phyloP scores from a whole-genome alignment of 2,797 vertebrate species.

The Clamator glandarius region DNA sequence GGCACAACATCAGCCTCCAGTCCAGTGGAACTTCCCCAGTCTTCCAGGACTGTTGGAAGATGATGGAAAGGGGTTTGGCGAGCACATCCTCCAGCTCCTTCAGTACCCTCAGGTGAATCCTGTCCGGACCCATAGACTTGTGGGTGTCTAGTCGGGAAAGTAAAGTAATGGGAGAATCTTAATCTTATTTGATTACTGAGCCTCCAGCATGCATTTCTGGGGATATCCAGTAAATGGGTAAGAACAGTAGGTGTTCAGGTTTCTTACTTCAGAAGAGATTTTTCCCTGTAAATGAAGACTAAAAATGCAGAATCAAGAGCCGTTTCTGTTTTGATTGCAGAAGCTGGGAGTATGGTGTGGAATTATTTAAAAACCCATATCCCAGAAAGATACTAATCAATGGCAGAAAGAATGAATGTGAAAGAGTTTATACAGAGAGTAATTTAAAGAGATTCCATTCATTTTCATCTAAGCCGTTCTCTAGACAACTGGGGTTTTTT shows the following conservation, averaged over 20 bases:
- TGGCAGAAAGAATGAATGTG: constrained; percentile 47
- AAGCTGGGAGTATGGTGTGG: constrained; percentile 13
- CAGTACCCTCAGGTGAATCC: no score
- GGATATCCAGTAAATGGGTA: not conserved
- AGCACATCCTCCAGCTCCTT: no score
- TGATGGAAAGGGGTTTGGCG: no score
- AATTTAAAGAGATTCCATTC: constrained; percentile 68
- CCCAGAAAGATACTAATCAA: constrained; percentile 48
- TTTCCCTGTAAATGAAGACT: constrained; percentile 29
- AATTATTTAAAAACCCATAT: constrained; percentile 51
- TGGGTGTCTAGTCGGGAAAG: no score
- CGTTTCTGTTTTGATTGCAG: constrained; percentile 60
- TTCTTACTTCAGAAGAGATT: not conserved
- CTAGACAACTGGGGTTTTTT: constrained; percentile 51
- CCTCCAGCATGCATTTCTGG: not conserved
- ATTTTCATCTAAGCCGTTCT: constrained; percentile 40
- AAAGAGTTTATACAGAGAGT: constrained; percentile 53
- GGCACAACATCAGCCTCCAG: no score
- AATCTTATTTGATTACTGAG: constrained; percentile 1
- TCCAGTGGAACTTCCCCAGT: no score
- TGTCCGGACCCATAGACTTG: no score
- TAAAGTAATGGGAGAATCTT: not conserved
- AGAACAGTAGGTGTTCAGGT: constrained; percentile 19
- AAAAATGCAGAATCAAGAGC: constrained; percentile 52
- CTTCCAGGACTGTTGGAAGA: no score